Evolutionary conservation across 2,113 vertebrate species (phyloP).

Genomic region (Oceanites oceanicus): DNA sequence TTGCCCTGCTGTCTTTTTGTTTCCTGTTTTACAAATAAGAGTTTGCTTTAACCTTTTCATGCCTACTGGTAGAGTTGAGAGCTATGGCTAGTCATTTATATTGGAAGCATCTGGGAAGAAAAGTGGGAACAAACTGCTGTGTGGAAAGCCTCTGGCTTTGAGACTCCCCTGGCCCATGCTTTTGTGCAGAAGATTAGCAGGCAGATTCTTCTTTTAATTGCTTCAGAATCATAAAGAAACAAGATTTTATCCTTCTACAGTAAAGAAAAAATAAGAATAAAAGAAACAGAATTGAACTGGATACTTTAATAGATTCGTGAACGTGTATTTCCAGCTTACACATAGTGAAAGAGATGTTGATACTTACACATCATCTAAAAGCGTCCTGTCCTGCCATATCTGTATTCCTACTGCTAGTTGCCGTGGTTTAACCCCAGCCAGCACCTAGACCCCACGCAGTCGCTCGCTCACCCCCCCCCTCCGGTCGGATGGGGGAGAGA

Average conservation of each 20-base stretch:
- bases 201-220: neutral
- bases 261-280: neutral
- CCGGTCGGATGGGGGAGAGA: too few species aligned
- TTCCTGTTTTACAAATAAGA: neutral
- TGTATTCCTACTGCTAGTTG: too few species aligned
- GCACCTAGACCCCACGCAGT: too few species aligned
- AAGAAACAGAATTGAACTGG: neutral
- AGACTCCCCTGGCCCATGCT: neutral
- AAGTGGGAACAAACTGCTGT: neutral
- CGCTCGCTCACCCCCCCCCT: too few species aligned
- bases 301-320: neutral
- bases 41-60: neutral
- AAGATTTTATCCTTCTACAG: neutral
- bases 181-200: neutral
- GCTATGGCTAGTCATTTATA: neutral
- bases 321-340: neutral
- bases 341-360: neutral
- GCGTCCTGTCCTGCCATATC: neutral
- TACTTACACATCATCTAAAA: neutral
- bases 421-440: too few species aligned
- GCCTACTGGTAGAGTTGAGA: neutral
- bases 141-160: neutral
- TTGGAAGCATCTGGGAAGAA: neutral
- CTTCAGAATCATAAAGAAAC: neutral
- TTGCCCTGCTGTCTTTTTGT: neutral